Evolutionary conservation across 1,140 invertebrate genomes (phyloP).

Genomic region (Aphaenogaster rudis): DNA sequence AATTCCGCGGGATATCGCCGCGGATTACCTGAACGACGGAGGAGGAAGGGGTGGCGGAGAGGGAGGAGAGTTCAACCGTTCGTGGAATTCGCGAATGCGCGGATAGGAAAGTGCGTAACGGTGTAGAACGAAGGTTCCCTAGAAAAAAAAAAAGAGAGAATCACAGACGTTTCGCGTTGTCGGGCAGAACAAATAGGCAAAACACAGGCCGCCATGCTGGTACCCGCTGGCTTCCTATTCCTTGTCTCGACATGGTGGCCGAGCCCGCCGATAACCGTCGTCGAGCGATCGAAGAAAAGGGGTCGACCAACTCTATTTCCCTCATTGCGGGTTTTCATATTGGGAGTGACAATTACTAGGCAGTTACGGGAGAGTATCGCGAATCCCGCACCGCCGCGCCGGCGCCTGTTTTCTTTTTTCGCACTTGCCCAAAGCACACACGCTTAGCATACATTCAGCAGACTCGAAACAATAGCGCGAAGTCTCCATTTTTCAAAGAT

Average conservation of each 20-base stretch:
- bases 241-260: slow-evolving; percentile 61
- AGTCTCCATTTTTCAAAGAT: neutral
- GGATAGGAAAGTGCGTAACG: slow-evolving; percentile 48
- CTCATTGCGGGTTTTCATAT: slow-evolving; percentile 27
- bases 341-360: neutral
- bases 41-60: neutral
- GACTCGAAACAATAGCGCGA: neutral
- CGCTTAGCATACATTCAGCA: too few relatives aligned
- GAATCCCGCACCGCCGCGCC: neutral
- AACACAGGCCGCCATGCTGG: slow-evolving; percentile 68
- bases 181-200: slow-evolving; percentile 56
- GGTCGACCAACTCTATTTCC: slow-evolving; percentile 46
- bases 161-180: slow-evolving; percentile 52
- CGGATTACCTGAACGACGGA: neutral
- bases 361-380: neutral
- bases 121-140: slow-evolving; percentile 34
- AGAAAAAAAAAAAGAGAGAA: slow-evolving; percentile 13
- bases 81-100: slow-evolving; percentile 37
- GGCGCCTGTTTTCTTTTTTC: slow-evolving; percentile 21
- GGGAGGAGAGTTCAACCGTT: slow-evolving; percentile 10
- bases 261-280: slow-evolving; percentile 56
- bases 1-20: slow-evolving; percentile 54
- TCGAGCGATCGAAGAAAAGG: slow-evolving; percentile 55
- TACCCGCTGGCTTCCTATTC: slow-evolving; percentile 72
- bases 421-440: neutral